Base-by-base conservation (phyloP, 2,888 invertebrate genomes). In the Drosophila pseudotalamancana region DNA sequence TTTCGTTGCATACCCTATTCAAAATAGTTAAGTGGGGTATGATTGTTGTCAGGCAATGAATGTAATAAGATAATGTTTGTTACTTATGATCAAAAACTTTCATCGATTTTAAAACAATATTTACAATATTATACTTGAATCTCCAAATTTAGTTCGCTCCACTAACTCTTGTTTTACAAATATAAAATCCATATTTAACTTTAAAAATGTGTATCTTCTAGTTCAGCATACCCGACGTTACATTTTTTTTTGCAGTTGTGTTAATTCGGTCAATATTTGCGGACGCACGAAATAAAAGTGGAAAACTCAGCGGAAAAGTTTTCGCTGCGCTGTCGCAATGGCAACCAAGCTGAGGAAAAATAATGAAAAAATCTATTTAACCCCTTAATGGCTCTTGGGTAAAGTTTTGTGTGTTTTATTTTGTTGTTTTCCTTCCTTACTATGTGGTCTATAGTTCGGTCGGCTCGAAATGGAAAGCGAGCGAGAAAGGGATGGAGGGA, bases 201-300 rank as follows among this genome's bases (percentile, higher is more conserved):
- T n/a, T n/a, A n/a, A 25, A 25, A 1, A 25, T 6, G 25, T 32
- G 32, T 21, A 46, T 23, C 32, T 16, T 11, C 1, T 6, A 32
- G 46, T 46, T 32, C 21, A 11, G 1, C 32, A 21, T 9, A 0
- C 14, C 6, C 21, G 6, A 6, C 11, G 32, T 16, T 32, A 32
- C 16, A 9, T 50, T 59, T 59, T 29, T 64, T 43, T 59, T 69
- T 6, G 14, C 74, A 70, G 86, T 71, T 87, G 88, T 85, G 87
- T 88, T 88, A 88, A 85, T 85, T 88, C 88, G 88, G 88, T 89
- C 84, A 85, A 83, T 88, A 89, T 89, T 86, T 88, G 85, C 84
- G 75, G 81, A 79, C 84, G 84, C 85, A 79, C 85, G 83, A 86
- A 87, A 88, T 87, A 87, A 88, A 84, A 86, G 81, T 87, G 89